phyloP scores from a whole-genome alignment of 2,113 vertebrate genomes.

The Turnix velox region DNA sequence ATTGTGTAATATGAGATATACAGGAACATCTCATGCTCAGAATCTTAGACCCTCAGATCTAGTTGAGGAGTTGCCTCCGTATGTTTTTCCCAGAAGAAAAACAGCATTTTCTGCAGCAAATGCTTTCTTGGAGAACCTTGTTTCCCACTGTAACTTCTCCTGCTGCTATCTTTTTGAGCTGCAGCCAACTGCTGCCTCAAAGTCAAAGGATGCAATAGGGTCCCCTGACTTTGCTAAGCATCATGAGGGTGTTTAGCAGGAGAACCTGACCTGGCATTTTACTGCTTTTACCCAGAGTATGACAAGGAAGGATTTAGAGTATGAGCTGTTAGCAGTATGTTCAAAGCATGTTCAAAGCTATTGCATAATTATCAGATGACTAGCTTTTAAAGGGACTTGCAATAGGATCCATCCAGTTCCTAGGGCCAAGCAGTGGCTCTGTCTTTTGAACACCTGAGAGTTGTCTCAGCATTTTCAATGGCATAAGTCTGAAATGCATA shows the following conservation, averaged over 20 bases:
- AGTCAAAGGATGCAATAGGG: not conserved
- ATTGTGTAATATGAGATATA: not conserved
- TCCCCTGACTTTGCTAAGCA: rapidly evolving
- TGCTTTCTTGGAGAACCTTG: not conserved
- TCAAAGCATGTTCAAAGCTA: not conserved
- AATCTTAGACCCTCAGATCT: not conserved
- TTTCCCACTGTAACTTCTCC: not conserved
- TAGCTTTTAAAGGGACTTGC: not conserved
- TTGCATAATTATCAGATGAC: not conserved
- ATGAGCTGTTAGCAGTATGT: not conserved
- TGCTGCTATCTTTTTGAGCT: not conserved
- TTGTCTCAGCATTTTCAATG: not conserved
- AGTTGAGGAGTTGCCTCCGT: not conserved
- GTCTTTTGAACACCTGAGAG: not conserved
- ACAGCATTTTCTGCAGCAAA: not conserved
- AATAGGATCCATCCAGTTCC: not conserved
- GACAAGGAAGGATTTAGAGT: not conserved
- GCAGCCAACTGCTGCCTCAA: not conserved
- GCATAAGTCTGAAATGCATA: not conserved
- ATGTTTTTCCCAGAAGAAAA: not conserved
- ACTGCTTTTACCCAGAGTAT: rapidly evolving
- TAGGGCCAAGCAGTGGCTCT: not conserved
- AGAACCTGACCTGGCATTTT: not conserved
- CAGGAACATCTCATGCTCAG: not conserved
- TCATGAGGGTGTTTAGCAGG: not conserved